Evolutionary conservation across 2,888 invertebrate species (phyloP).

Genomic region (Cheilosia scutellata): DNA sequence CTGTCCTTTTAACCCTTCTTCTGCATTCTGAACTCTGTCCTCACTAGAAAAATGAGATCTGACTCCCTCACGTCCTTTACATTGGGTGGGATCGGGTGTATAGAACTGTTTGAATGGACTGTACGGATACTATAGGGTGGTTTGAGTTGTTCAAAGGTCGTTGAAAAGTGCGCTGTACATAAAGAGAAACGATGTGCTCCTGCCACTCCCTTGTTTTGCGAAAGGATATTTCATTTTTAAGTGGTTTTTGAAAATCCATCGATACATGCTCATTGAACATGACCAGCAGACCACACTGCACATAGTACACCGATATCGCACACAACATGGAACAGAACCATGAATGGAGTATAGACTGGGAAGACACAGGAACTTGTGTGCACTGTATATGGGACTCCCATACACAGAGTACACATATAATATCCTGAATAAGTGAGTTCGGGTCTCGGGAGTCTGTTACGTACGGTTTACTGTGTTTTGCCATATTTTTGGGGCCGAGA

Average conservation of each 20-base stretch:
- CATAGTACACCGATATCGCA: conserved; percentile 34
- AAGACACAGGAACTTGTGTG: background rate
- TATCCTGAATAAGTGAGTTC: conserved; percentile 36
- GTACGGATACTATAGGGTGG: background rate
- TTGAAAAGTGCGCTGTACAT: conserved; percentile 24
- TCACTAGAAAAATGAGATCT: background rate
- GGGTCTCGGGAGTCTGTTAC: background rate
- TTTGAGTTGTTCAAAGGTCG: background rate
- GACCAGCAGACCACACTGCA: conserved; percentile 69
- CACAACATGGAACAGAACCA: conserved; percentile 38
- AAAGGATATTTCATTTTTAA: conserved; percentile 74
- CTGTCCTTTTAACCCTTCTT: conserved; percentile 45
- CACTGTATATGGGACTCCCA: background rate
- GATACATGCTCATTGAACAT: conserved; percentile 73
- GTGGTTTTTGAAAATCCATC: conserved; percentile 75
- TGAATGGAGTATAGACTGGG: background rate
- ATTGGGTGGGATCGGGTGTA: conserved; percentile 12
- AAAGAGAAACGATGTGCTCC: conserved; percentile 17
- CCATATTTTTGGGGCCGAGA: conserved; percentile 45
- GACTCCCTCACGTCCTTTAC: background rate
- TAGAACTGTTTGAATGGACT: conserved; percentile 1
- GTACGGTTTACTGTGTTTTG: conserved; percentile 12
- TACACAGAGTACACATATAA: conserved; percentile 39
- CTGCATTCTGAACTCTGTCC: conserved; percentile 41
- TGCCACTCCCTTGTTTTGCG: conserved; percentile 44